Percentiles rank a stretch among this genome's conserved stretches.
phyloP scores from a whole-genome alignment of 2,113 vertebrate species.

The Toxotes jaculatrix region DNA sequence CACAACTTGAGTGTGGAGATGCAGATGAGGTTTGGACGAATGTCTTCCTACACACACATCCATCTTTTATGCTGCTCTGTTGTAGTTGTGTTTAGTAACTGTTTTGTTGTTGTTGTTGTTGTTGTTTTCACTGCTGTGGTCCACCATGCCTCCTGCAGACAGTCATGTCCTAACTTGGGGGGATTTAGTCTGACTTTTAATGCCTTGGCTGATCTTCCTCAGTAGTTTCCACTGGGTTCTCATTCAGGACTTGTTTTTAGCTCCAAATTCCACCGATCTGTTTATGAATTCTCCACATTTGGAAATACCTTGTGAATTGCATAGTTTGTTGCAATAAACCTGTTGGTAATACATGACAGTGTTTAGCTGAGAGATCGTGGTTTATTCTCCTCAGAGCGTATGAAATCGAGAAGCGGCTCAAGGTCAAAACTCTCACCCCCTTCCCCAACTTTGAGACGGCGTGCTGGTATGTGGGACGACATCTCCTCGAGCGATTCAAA shows the following conservation, averaged over 20 bases:
- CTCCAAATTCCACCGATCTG: constrained; percentile 16
- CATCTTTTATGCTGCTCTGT: neutral
- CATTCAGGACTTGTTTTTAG: neutral
- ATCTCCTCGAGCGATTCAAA: constrained; percentile 96
- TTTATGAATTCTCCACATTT: constrained; percentile 29
- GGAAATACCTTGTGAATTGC: neutral
- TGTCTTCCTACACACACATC: constrained; percentile 5
- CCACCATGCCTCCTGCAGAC: neutral
- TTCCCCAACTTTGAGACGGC: constrained; percentile 97
- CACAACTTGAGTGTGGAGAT: constrained; percentile 97
- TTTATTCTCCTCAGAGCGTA: constrained; percentile 90
- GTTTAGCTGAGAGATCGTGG: constrained; percentile 26
- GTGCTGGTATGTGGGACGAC: constrained; percentile 96
- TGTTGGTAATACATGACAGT: neutral
- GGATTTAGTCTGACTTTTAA: constrained; percentile 12
- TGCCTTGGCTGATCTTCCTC: constrained; percentile 3
- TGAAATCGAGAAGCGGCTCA: constrained; percentile 95
- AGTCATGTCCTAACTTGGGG: constrained; percentile 1
- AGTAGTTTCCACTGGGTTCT: constrained; percentile 22
- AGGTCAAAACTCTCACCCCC: constrained; percentile 93
- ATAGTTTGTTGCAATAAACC: constrained; percentile 27
- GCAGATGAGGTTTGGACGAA: constrained; percentile 93
- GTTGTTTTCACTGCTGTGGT: neutral
- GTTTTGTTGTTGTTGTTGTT: neutral
- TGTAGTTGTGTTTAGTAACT: neutral